Evolutionary conservation across 2,888 invertebrate species (phyloP).

Genomic region (Drosophila histrio): DNA sequence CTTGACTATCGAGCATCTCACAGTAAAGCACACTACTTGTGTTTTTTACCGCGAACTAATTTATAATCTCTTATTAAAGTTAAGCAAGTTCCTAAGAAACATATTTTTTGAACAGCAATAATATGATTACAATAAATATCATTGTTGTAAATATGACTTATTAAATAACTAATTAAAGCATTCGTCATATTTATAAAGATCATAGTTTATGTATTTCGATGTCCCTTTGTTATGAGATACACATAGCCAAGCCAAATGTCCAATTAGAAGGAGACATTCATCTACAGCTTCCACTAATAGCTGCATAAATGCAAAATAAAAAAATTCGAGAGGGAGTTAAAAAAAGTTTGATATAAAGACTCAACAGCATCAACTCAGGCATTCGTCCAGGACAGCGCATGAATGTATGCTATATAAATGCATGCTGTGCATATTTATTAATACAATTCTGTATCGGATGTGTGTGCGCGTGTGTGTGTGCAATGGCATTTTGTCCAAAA

Average conservation of each 20-base stretch:
- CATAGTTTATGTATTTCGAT: slow-evolving; percentile 6
- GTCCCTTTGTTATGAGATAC: background rate
- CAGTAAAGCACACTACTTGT: too few relatives aligned
- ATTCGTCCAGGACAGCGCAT: slow-evolving; percentile 10
- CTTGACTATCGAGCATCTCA: too few relatives aligned
- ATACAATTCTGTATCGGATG: slow-evolving; percentile 38
- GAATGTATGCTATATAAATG: slow-evolving; percentile 39
- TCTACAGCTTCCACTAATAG: slow-evolving; percentile 13
- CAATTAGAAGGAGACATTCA: slow-evolving; percentile 45
- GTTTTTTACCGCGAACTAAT: too few relatives aligned
- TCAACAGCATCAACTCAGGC: slow-evolving; percentile 13
- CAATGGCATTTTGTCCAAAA: slow-evolving; percentile 17
- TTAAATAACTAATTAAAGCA: too few relatives aligned
- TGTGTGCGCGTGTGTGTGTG: slow-evolving; percentile 2
- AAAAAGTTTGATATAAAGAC: slow-evolving; percentile 28
- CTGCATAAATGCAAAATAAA: slow-evolving; percentile 10
- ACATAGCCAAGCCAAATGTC: slow-evolving; percentile 21
- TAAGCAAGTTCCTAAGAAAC: too few relatives aligned
- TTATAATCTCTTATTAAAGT: too few relatives aligned
- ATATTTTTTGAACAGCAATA: too few relatives aligned
- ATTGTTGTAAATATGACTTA: too few relatives aligned
- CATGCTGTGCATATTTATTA: slow-evolving; percentile 57
- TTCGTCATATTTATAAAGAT: too few relatives aligned
- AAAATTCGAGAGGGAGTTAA: slow-evolving; percentile 4
- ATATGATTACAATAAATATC: too few relatives aligned